phyloP scores from a whole-genome alignment of 2,113 vertebrate genomes.

The Stictonetta naevosa region DNA sequence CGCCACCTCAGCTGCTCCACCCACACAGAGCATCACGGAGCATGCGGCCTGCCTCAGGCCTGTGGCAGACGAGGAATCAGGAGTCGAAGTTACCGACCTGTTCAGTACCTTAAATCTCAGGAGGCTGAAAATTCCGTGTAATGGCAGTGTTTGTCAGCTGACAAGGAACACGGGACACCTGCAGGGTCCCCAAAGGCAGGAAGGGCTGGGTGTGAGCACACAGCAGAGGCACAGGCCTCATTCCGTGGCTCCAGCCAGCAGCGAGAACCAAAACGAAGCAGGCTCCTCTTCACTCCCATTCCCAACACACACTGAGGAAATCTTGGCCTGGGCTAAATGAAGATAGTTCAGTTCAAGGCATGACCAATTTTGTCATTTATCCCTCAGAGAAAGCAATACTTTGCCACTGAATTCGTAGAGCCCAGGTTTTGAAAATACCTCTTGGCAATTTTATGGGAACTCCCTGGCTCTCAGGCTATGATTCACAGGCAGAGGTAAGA shows the following conservation, averaged over 20 bases:
- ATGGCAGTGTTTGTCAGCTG: background rate
- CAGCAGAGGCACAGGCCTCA: background rate
- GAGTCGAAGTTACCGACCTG: background rate
- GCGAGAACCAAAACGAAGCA: accelerated
- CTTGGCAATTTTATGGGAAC: background rate
- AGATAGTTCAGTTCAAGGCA: background rate
- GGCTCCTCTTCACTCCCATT: background rate
- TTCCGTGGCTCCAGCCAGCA: accelerated
- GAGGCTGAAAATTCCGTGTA: background rate
- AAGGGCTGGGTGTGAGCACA: background rate
- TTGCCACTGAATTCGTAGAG: background rate
- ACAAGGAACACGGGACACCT: background rate
- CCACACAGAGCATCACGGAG: background rate
- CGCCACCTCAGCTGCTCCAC: background rate
- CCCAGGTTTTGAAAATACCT: background rate
- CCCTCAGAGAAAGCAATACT: background rate
- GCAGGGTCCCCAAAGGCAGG: accelerated
- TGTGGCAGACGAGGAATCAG: background rate
- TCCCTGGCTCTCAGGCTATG: slow-evolving; percentile 10
- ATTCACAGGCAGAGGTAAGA: slow-evolving; percentile 2
- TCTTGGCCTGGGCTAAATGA: background rate
- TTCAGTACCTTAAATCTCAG: background rate
- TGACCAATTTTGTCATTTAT: background rate
- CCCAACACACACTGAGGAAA: background rate
- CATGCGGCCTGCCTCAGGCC: background rate